Percentiles rank a stretch among this genome's conserved stretches.
Evolutionary conservation across 1,140 invertebrate species (phyloP).

Genomic region (Protaetia brevitarsis): DNA sequence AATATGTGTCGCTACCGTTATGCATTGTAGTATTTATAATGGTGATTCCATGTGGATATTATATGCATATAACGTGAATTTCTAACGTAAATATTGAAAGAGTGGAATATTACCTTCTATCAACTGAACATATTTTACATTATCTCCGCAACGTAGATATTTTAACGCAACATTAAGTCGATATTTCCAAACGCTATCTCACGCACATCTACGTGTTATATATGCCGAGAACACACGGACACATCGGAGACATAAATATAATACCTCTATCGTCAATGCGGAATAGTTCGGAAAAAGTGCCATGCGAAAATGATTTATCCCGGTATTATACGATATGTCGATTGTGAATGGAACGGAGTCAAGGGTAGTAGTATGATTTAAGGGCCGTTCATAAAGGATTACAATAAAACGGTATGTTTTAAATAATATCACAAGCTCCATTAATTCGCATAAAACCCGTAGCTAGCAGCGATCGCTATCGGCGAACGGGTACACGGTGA

Average conservation of each 20-base stretch:
- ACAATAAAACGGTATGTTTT: slow-evolving; percentile 37
- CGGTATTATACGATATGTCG: slow-evolving; percentile 6
- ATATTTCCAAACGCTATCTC: slow-evolving; percentile 7
- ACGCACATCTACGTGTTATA: not conserved
- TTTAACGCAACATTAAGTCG: slow-evolving; percentile 9
- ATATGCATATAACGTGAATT: no score
- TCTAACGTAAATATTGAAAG: no score
- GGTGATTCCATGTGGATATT: no score
- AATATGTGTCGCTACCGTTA: no score
- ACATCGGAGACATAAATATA: slow-evolving; percentile 12
- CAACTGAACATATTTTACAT: not conserved
- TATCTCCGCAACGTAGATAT: not conserved
- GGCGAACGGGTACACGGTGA: not conserved
- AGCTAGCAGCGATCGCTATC: slow-evolving; percentile 3
- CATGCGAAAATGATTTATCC: slow-evolving; percentile 20
- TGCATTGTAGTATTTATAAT: no score
- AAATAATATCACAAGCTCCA: slow-evolving; percentile 47
- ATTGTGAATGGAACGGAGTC: slow-evolving; percentile 15
- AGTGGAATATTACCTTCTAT: not conserved
- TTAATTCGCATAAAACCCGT: slow-evolving; percentile 42
- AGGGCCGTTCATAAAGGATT: slow-evolving; percentile 21
- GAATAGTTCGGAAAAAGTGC: slow-evolving; percentile 3
- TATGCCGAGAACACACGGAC: not conserved
- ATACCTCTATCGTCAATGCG: not conserved
- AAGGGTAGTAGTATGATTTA: slow-evolving; percentile 25